A percentile compares a stretch with the other conserved stretches of the same genome.
Evolutionary conservation across 2,113 vertebrate species (phyloP).

Genomic region (Rhagologus leucostigma): DNA sequence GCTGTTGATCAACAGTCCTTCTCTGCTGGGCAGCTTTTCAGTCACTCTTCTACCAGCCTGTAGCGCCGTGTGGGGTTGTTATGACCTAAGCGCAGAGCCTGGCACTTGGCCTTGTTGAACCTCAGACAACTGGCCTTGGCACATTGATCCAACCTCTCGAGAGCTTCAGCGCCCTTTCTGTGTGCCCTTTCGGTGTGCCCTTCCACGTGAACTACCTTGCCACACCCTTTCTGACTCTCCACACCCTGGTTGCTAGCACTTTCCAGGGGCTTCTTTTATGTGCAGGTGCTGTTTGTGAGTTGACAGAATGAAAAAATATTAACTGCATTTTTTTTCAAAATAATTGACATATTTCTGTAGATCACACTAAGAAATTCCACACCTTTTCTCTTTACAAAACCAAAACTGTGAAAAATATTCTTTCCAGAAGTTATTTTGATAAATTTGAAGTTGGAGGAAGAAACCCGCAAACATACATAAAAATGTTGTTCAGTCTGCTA

Average conservation of each 20-base stretch:
- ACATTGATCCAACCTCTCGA: background rate
- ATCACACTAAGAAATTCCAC: background rate
- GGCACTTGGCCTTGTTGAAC: background rate
- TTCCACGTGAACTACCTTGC: background rate
- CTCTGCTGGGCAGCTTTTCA: background rate
- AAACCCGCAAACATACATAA: fast-evolving
- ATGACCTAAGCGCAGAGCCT: background rate
- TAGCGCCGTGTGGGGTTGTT: background rate
- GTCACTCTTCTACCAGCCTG: background rate
- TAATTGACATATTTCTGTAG: background rate
- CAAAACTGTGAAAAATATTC: background rate
- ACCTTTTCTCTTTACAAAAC: background rate
- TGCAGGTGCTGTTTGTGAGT: background rate
- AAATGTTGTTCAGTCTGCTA: background rate
- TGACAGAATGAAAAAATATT: background rate
- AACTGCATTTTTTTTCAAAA: background rate
- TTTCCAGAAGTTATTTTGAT: background rate
- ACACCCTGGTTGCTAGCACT: background rate
- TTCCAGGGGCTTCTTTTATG: background rate
- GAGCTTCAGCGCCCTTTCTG: background rate
- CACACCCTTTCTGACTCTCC: background rate
- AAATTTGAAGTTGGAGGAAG: background rate
- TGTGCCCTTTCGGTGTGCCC: background rate
- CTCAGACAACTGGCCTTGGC: background rate
- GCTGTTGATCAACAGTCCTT: background rate